Conservation (phyloP, 2,888 invertebrate genomes). For the Stegana nigrithorax region DNA sequence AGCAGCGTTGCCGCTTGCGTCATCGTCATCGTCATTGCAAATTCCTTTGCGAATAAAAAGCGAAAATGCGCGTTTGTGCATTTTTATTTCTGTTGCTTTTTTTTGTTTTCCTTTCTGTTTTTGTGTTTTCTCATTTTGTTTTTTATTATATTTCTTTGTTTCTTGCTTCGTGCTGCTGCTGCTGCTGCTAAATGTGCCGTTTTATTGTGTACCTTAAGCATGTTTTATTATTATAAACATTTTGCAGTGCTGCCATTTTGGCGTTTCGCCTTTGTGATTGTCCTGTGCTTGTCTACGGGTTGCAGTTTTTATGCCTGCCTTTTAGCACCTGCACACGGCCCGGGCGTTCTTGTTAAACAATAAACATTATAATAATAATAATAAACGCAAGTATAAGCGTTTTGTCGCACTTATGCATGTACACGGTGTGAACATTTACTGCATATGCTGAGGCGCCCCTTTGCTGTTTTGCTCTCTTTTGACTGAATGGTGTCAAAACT, state of each 20-base stretch:
- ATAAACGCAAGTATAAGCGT: constrained; percentile 31
- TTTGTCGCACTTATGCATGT: constrained; percentile 38
- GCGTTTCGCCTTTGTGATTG: too few relatives aligned
- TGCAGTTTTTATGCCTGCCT: constrained; percentile 5
- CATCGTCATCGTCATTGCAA: not conserved
- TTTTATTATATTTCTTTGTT: too few relatives aligned
- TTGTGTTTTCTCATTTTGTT: too few relatives aligned
- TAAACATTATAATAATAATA: constrained; percentile 59
- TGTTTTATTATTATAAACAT: constrained; percentile 8
- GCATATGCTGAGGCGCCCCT: constrained; percentile 54
- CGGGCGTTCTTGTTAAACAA: constrained; percentile 43
- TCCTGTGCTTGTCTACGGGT: too few relatives aligned
- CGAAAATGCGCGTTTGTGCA: constrained; percentile 1
- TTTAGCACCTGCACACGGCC: too few relatives aligned
- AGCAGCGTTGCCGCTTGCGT: not conserved
- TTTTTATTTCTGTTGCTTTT: not conserved
- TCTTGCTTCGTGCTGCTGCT: not conserved
- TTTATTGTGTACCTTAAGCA: constrained; percentile 30
- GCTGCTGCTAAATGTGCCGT: constrained; percentile 25
- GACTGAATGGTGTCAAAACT: constrained; percentile 18
- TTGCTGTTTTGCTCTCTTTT: constrained; percentile 43
- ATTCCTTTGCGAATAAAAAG: constrained; percentile 26
- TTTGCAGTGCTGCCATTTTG: too few relatives aligned
- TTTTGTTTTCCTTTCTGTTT: too few relatives aligned
- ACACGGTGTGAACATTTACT: constrained; percentile 32